These are phyloP conservation scores for Eupithecia subumbrata DNA, from an alignment of 2,888 invertebrate species.

Conservation along the genomic window DNA sequence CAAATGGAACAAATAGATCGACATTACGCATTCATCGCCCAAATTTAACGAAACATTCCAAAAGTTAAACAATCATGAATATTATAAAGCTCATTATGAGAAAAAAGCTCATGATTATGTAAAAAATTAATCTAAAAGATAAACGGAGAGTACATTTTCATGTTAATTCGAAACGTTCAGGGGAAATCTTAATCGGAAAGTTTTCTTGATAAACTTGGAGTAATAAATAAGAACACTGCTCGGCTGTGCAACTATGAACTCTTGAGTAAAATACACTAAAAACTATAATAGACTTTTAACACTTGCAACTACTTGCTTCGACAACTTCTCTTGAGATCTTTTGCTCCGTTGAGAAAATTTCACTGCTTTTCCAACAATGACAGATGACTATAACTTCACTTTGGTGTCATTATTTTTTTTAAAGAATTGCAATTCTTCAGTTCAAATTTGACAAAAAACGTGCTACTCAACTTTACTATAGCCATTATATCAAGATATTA, in stretches of 20 bases:
- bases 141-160: constrained; percentile 62
- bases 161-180: constrained; percentile 57
- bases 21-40: constrained; percentile 34
- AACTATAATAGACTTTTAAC: not conserved
- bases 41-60: constrained; percentile 36
- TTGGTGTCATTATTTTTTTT: not conserved
- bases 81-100: constrained; percentile 50
- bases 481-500: not conserved
- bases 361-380: not conserved
- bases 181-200: constrained; percentile 60
- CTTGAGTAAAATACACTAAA: not conserved
- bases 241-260: not conserved
- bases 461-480: not conserved
- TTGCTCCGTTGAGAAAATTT: not conserved
- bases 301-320: not conserved
- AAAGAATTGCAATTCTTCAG: not conserved
- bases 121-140: constrained; percentile 57
- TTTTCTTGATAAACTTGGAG: constrained; percentile 48
- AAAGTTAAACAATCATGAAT: constrained; percentile 48
- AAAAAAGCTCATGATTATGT: constrained; percentile 54
- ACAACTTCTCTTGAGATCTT: not conserved
- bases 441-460: not conserved
- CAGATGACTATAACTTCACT: not conserved
- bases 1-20: constrained; percentile 24
- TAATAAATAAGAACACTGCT: constrained; percentile 7